Evolutionary conservation across 2,113 vertebrate genomes (phyloP), one percentile per base, ranked within the genome.

Genomic region (Dicaeum eximium): DNA sequence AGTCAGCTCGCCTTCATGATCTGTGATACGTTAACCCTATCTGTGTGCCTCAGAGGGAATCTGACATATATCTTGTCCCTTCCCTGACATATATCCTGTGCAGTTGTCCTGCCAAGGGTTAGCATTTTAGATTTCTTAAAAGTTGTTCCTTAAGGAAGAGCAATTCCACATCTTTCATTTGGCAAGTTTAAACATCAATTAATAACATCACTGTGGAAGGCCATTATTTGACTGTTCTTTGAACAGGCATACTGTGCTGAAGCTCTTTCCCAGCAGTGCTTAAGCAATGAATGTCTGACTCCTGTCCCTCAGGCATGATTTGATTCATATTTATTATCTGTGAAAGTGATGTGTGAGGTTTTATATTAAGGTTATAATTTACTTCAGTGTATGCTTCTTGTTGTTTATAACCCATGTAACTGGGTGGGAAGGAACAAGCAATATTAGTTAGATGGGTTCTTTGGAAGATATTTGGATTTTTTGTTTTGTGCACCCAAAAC

Each of bases 51-150:
- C 20, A 3, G 18, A 25, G 10, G 47, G 13, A 56, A n/a, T 19
- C 11, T 50, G 5, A 30, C 19, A 1, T 48, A 4, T 2, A 14
- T 31, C 38, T 44, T 51, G 16, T 21, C 5, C 20, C 0, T 21
- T 40, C 21, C 38, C 40, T 81, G n/a, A 21, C 11, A 5, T 24
- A 38, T 7, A 9, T 67, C 38, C 35, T 37, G 13, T 13, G 4
- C 28, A 2, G 44, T 30, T 4, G 1, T 83, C 16, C 35, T 60
- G 27, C 30, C 47, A 47, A 24, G 31, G 20, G 13, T 37, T 75
- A 51, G 21, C 30, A 20, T 35, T 62, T 44, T 13, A 60, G 38
- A 37, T 79, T 35, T 47, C 54, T 64, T 78, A 58, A 44, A 9
- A 74, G 48, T 53, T 72, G 8, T 42, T 81, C 44, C 38, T 38